phyloP scores from a whole-genome alignment of 2,113 vertebrate genomes.

The Promerops cafer region DNA sequence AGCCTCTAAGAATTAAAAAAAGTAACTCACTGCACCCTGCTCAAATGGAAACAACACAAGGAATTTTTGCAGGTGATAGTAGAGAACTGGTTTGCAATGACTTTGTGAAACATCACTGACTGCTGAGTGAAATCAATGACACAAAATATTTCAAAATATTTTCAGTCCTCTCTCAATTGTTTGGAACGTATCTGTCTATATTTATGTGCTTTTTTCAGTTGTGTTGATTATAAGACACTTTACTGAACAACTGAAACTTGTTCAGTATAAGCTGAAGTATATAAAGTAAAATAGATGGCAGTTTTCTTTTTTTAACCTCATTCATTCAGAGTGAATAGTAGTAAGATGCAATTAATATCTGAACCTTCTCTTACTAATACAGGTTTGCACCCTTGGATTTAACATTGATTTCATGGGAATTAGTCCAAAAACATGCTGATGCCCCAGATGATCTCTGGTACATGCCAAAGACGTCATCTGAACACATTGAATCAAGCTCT shows the following conservation, averaged over 20 bases:
- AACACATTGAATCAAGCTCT: neutral
- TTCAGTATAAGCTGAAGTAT: neutral
- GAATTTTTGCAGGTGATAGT: neutral
- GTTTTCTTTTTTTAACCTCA: neutral
- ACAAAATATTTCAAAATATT: neutral
- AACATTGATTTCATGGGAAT: neutral
- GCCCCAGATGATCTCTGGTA: neutral
- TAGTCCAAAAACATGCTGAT: neutral
- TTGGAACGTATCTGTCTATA: neutral
- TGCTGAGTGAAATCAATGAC: neutral
- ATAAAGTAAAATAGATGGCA: neutral
- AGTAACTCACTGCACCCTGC: neutral
- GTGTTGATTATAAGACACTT: neutral
- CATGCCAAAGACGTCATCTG: accelerated
- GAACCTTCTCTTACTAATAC: neutral
- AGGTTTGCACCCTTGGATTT: neutral
- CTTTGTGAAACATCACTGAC: neutral
- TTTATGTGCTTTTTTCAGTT: neutral
- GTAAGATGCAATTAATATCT: neutral
- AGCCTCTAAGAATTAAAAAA: neutral
- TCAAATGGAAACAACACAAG: neutral
- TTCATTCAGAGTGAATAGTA: neutral
- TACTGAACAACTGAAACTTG: neutral
- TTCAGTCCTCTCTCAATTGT: neutral
- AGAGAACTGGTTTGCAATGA: neutral